phyloP scores from a whole-genome alignment of 2,113 vertebrate genomes.

The Campylorhamphus procurvoides region DNA sequence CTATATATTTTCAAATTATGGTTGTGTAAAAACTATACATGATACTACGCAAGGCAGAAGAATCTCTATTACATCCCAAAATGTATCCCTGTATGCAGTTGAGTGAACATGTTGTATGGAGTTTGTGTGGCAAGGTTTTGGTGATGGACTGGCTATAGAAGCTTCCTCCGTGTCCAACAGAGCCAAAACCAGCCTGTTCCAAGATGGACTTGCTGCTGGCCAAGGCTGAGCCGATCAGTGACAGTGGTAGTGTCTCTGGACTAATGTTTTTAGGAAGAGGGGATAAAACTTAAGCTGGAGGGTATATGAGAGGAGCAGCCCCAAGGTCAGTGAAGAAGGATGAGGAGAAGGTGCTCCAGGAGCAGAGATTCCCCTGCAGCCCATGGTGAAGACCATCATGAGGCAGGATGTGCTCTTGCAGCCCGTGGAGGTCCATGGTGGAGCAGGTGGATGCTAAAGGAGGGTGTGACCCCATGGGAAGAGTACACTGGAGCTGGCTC shows the following conservation, averaged over 20 bases:
- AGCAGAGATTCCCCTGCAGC: background rate
- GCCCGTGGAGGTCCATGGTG: no score
- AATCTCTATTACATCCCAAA: background rate
- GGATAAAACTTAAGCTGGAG: background rate
- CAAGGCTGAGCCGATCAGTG: background rate
- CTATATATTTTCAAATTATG: background rate
- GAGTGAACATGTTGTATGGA: background rate
- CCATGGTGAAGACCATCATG: rapidly evolving
- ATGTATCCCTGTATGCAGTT: rapidly evolving
- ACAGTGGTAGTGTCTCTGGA: background rate
- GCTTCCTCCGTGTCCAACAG: background rate
- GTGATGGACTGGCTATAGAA: no score
- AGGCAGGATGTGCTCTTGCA: rapidly evolving
- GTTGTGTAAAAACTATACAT: background rate
- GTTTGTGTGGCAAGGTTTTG: background rate
- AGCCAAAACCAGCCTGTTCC: background rate
- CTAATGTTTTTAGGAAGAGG: no score
- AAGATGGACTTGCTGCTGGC: background rate
- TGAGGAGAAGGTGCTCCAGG: background rate
- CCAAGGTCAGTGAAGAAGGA: background rate
- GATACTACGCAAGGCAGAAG: background rate
- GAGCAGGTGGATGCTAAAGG: background rate
- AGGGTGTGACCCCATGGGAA: background rate
- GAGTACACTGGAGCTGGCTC: background rate
- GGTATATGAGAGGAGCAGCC: background rate